Percentiles rank a stretch among this genome's conserved stretches.
Evolutionary conservation across 2,888 invertebrate genomes (phyloP).

Genomic region (Falcaria lacertinaria): DNA sequence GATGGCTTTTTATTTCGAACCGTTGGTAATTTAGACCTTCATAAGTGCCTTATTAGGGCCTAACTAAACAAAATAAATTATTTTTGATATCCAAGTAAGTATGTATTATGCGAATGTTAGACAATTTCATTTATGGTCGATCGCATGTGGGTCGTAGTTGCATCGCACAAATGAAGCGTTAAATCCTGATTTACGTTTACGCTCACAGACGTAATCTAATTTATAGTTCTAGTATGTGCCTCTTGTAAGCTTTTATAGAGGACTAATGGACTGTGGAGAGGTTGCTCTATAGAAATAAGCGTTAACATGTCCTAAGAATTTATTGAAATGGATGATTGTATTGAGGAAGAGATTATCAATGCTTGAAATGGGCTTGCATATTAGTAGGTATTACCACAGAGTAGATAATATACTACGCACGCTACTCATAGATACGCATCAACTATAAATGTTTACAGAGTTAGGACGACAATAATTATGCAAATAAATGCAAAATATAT

Average conservation of each 20-base stretch:
- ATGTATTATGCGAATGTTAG: not conserved
- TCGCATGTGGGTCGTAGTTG: conserved; percentile 26
- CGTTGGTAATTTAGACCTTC: no score
- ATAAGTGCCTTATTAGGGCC: no score
- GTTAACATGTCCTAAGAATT: conserved; percentile 5
- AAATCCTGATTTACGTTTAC: conserved; percentile 39
- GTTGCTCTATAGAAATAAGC: conserved; percentile 10
- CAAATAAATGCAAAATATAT: no score
- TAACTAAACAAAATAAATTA: conserved; percentile 3
- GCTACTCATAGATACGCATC: no score
- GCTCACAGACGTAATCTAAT: conserved; percentile 37
- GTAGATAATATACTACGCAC: no score
- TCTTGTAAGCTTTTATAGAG: conserved; percentile 20
- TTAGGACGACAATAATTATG: no score
- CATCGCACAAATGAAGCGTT: conserved; percentile 30
- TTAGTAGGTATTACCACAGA: no score
- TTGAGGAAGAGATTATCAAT: not conserved
- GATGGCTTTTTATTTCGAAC: no score
- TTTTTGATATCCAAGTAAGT: conserved; percentile 12
- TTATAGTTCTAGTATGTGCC: conserved; percentile 25
- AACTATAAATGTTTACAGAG: no score
- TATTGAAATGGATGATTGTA: not conserved
- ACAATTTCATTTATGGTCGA: conserved; percentile 6
- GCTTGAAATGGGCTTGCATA: not conserved
- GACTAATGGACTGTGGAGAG: conserved; percentile 16